Percentiles rank a stretch among this genome's conserved stretches.
phyloP scores from a whole-genome alignment of 2,888 invertebrate genomes.

The Dryadula phaetusa region DNA sequence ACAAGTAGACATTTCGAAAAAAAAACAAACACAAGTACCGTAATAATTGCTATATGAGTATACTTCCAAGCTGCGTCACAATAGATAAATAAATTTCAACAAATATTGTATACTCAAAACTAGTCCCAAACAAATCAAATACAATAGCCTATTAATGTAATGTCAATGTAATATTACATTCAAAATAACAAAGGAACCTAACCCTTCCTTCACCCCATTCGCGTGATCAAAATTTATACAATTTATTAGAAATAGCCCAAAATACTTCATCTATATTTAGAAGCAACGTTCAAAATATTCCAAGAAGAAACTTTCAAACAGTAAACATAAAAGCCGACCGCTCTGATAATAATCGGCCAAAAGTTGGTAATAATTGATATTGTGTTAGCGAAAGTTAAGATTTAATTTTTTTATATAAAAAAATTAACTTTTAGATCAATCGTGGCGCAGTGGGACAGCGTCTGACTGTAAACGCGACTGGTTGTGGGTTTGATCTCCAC shows the following conservation, averaged over 20 bases:
- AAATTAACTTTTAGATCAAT: too few relatives aligned
- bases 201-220: not conserved
- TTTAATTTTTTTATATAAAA: too few relatives aligned
- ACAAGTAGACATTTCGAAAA: too few relatives aligned
- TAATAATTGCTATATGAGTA: too few relatives aligned
- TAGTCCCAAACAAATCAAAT: not conserved
- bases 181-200: not conserved
- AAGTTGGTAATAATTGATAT: not conserved
- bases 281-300: slow-evolving; percentile 1
- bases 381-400: not conserved
- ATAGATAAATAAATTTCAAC: not conserved
- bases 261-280: slow-evolving; percentile 12
- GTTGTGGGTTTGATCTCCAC: not conserved
- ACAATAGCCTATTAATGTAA: not conserved
- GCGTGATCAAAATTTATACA: slow-evolving; percentile 1
- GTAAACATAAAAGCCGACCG: not conserved
- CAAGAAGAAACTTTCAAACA: not conserved
- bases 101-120: not conserved
- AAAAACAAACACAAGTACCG: too few relatives aligned
- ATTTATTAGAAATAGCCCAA: slow-evolving; percentile 11
- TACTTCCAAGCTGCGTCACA: not conserved
- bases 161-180: not conserved
- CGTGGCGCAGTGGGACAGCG: too few relatives aligned
- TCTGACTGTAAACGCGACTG: too few relatives aligned
- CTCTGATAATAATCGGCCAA: slow-evolving; percentile 1